A percentile compares a stretch with the other conserved stretches of the same genome.
Conservation (phyloP, 2,888 invertebrate genomes). For the Sisyra terminalis region DNA sequence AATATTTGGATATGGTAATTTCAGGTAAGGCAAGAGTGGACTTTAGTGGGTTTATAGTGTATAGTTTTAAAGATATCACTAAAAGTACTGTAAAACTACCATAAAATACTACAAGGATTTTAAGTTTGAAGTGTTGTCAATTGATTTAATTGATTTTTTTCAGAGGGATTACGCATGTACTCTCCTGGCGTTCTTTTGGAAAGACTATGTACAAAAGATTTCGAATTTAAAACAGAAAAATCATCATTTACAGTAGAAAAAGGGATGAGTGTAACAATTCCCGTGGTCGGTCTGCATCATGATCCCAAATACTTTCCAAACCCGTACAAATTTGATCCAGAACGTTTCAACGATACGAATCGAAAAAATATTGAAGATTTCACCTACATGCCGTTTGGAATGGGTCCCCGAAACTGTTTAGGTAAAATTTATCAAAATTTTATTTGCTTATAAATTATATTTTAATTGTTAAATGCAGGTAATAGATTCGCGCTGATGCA, state of each 20-base stretch:
- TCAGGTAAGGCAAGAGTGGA: no score
- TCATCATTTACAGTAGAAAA: not conserved
- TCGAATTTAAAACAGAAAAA: not conserved
- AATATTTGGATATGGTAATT: slow-evolving; percentile 2
- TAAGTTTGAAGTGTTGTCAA: no score
- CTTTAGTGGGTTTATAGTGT: no score
- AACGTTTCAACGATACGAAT: slow-evolving; percentile 3
- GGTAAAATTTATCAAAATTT: not conserved
- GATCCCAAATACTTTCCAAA: slow-evolving; percentile 1
- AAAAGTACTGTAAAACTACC: no score
- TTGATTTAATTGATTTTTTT: not conserved
- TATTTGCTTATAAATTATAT: not conserved
- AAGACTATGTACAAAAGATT: not conserved
- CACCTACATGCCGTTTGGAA: not conserved
- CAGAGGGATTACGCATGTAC: slow-evolving; percentile 1
- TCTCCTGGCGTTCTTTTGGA: not conserved
- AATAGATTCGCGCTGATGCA: not conserved
- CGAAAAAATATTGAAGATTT: not conserved
- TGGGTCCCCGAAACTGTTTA: slow-evolving; percentile 1
- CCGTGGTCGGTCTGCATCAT: not conserved
- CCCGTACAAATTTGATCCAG: slow-evolving; percentile 4
- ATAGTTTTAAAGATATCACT: no score
- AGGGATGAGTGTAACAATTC: not conserved
- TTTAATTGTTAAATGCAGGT: not conserved
- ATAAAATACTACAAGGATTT: no score